phyloP scores from a whole-genome alignment of 2,797 vertebrate genomes.

The Tragelaphus eurycerus region DNA sequence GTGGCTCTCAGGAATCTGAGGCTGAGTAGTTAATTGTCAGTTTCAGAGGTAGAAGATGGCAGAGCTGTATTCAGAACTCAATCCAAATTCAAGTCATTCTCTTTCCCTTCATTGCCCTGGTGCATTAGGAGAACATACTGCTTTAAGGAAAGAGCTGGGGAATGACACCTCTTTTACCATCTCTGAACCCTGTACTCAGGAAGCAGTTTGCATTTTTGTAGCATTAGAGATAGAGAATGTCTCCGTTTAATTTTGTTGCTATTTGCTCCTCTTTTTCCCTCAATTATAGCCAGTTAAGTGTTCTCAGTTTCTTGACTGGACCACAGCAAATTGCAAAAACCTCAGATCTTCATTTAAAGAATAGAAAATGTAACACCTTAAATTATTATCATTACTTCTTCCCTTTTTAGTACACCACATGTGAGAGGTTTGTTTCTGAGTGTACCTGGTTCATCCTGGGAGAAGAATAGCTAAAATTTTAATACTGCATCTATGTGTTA shows the following conservation, averaged over 20 bases:
- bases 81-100: background rate
- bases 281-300: background rate
- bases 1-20: background rate
- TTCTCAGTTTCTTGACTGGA: background rate
- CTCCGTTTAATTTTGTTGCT: background rate
- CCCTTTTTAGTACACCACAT: too few species aligned
- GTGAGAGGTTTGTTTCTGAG: background rate
- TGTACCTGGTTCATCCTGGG: background rate
- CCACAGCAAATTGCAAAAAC: background rate
- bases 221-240: background rate
- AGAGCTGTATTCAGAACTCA: background rate
- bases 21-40: background rate
- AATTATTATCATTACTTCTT: background rate
- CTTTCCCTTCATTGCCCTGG: background rate
- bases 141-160: background rate
- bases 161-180: background rate
- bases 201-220: background rate
- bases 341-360: background rate
- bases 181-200: background rate
- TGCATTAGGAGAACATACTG: background rate
- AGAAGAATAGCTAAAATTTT: background rate
- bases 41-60: background rate
- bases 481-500: background rate
- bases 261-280: background rate
- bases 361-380: background rate